Percentiles rank a stretch among this genome's conserved stretches.
Evolutionary conservation across 2,113 vertebrate genomes (phyloP).

Genomic region (Forbesichthys agassizii): DNA sequence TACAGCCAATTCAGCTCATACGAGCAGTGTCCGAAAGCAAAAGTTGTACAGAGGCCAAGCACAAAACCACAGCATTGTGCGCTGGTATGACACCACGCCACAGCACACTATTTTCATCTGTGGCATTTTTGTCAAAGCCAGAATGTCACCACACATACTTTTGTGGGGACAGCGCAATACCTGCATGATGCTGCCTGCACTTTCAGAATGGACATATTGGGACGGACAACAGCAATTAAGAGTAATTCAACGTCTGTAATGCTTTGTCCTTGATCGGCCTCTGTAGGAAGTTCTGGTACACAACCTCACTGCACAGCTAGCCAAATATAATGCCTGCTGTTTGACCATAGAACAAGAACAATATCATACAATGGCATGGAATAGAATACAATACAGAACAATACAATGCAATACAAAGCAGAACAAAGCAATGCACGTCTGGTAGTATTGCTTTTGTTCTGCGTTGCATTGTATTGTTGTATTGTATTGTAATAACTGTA

Average conservation of each 20-base stretch:
- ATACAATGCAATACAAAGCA: no score
- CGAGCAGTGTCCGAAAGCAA: not conserved
- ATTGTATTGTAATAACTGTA: no score
- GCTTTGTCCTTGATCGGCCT: not conserved
- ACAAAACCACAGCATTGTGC: no score
- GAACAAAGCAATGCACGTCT: no score
- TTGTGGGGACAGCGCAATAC: no score
- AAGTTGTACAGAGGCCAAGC: no score
- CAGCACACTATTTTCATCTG: not conserved
- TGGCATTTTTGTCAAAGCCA: not conserved
- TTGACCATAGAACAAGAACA: not conserved
- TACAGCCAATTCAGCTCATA: slow-evolving; percentile 7
- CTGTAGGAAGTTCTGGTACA: not conserved
- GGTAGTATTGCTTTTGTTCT: not conserved
- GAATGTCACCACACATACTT: not conserved
- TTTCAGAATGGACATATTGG: not conserved
- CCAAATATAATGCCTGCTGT: slow-evolving; percentile 37
- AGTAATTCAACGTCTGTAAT: not conserved
- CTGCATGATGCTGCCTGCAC: not conserved
- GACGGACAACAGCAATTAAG: no score
- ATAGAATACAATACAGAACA: no score
- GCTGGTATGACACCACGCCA: no score
- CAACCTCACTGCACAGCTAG: slow-evolving; percentile 24
- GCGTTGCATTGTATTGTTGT: no score
- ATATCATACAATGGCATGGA: no score